phyloP scores from a whole-genome alignment of 2,888 invertebrate genomes.

The Acleris holmiana region DNA sequence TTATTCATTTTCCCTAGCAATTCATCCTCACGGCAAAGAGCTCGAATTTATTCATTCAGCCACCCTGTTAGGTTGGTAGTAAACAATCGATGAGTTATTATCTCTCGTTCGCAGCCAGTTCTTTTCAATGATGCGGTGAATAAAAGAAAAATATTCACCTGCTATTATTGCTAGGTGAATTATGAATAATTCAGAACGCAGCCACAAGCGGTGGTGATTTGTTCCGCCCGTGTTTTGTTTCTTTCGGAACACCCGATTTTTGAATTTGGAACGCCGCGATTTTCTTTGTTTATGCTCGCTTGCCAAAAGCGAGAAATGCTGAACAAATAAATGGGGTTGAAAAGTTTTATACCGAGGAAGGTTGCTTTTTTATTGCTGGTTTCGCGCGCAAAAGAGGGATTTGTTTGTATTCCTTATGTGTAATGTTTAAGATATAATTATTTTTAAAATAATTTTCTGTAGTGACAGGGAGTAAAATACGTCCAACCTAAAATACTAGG shows the following conservation, averaged over 20 bases:
- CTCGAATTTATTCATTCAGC: constrained; percentile 47
- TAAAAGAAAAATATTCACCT: constrained; percentile 75
- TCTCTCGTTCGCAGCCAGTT: constrained; percentile 68
- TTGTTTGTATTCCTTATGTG: neutral
- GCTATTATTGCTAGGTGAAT: constrained; percentile 67
- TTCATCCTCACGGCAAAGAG: constrained; percentile 9
- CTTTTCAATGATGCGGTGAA: constrained; percentile 57
- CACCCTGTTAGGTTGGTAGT: constrained; percentile 57
- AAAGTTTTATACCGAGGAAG: neutral
- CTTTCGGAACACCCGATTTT: constrained; percentile 23
- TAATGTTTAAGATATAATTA: too few relatives aligned
- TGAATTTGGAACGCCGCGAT: constrained; percentile 27
- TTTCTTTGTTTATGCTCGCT: constrained; percentile 24
- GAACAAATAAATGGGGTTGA: constrained; percentile 3
- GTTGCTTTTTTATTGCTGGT: neutral
- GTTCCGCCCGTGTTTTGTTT: constrained; percentile 32
- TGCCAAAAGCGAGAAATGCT: constrained; percentile 11
- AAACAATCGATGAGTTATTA: constrained; percentile 82
- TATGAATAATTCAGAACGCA: constrained; percentile 73
- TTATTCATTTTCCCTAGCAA: constrained; percentile 6
- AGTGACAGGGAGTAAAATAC: too few relatives aligned
- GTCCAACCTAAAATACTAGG: too few relatives aligned
- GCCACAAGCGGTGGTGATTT: constrained; percentile 32
- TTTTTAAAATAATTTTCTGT: too few relatives aligned
- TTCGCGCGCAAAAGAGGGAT: neutral